A percentile compares a stretch with the other conserved stretches of the same genome.
These are phyloP conservation scores for Saxidomus purpurata DNA, from an alignment of 1,140 invertebrate genomes.

Conservation along the genomic window DNA sequence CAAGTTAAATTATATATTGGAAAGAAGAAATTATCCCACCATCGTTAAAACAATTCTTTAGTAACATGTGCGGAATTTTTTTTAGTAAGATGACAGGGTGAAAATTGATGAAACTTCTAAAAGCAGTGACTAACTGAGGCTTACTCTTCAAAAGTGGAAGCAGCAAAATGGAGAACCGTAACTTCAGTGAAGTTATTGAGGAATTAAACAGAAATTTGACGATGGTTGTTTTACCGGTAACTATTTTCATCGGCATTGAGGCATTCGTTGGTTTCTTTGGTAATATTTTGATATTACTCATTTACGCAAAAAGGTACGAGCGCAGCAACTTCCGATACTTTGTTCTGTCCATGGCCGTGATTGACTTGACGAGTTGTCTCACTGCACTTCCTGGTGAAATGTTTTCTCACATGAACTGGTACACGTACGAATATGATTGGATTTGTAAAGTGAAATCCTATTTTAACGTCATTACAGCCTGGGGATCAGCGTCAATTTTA, in stretches of 20 bases:
- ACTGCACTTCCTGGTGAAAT: conserved; percentile 77
- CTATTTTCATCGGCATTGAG: conserved; percentile 67
- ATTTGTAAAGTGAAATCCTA: conserved; percentile 72
- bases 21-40: too few relatives aligned
- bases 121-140: too few relatives aligned
- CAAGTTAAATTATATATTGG: too few relatives aligned
- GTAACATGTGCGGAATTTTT: too few relatives aligned
- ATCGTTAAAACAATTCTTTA: too few relatives aligned
- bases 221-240: conserved; percentile 62
- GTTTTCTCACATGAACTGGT: conserved; percentile 72
- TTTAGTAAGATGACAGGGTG: too few relatives aligned
- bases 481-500: conserved; percentile 67
- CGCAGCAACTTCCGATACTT: conserved; percentile 67
- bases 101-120: too few relatives aligned
- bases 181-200: conserved; percentile 27
- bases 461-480: conserved; percentile 71
- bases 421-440: conserved; percentile 63
- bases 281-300: too few relatives aligned
- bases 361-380: conserved; percentile 71
- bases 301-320: too few relatives aligned
- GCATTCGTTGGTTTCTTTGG: conserved; percentile 26
- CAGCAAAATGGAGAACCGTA: not conserved
- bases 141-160: too few relatives aligned
- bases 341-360: conserved; percentile 72
- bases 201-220: conserved; percentile 66